Evolutionary conservation across 2,797 vertebrate species (phyloP).

Genomic region (Tangara arthus): DNA sequence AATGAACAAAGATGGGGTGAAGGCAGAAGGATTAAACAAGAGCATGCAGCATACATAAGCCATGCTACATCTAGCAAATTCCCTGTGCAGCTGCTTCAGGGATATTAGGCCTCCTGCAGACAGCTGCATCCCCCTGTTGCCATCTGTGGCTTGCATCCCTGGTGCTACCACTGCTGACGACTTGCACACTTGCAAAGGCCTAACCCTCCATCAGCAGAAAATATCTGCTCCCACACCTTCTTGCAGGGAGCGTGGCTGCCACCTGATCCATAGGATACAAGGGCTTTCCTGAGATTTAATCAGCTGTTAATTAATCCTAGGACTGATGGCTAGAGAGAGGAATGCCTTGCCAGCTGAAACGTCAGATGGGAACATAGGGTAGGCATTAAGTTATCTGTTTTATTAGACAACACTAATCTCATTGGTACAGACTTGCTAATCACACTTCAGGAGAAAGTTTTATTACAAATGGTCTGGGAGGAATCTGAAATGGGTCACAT

Average conservation of each 20-base stretch:
- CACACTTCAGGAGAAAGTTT: conserved; percentile 28
- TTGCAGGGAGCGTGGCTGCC: not conserved
- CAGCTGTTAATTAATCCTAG: conserved; percentile 31
- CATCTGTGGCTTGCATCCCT: conserved; percentile 41
- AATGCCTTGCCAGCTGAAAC: conserved; percentile 31
- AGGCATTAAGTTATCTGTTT: conserved; percentile 51
- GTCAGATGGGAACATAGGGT: conserved; percentile 19
- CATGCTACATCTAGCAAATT: conserved; percentile 41
- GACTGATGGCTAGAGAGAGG: not conserved
- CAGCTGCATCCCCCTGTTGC: conserved; percentile 51
- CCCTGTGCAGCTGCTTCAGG: conserved; percentile 50
- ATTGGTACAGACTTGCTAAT: conserved; percentile 28
- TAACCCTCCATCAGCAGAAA: not conserved
- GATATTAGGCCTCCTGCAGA: conserved; percentile 38
- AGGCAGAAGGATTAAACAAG: conserved; percentile 47
- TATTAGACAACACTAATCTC: conserved; percentile 43
- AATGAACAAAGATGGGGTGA: conserved; percentile 15
- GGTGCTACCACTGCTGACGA: not conserved
- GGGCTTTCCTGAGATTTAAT: conserved; percentile 25
- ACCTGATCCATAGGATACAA: not conserved
- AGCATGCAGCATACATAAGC: conserved; percentile 6
- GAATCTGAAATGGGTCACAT: not conserved
- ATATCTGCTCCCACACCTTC: not conserved
- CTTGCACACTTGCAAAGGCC: not conserved
- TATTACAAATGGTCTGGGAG: not conserved